These are phyloP conservation scores for Lepidostoma basale DNA, from an alignment of 1,140 invertebrate species.

Conservation along the genomic window DNA sequence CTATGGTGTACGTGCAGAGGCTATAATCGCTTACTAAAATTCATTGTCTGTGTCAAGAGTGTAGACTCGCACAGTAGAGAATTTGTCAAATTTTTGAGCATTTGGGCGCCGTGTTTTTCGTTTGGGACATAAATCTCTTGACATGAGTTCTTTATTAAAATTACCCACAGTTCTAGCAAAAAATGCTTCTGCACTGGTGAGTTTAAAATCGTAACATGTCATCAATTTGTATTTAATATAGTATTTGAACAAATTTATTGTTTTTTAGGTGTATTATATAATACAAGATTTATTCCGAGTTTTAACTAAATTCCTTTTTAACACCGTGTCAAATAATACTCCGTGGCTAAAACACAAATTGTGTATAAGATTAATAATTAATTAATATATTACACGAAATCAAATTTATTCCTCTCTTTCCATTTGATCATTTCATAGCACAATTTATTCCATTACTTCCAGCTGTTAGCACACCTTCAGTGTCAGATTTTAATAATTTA, in stretches of 20 bases:
- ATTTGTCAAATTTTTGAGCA: slow-evolving; percentile 16
- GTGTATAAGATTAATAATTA: too few relatives aligned
- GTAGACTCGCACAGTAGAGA: too few relatives aligned
- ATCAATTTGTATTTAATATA: not conserved
- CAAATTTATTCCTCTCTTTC: too few relatives aligned
- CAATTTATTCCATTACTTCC: too few relatives aligned
- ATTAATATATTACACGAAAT: too few relatives aligned
- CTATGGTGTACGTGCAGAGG: too few relatives aligned
- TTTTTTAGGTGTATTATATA: slow-evolving; percentile 20
- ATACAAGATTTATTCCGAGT: slow-evolving; percentile 14
- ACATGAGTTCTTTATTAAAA: slow-evolving; percentile 34
- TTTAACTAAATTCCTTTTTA: not conserved
- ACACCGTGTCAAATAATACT: too few relatives aligned
- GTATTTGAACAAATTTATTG: not conserved
- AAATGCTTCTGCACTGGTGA: slow-evolving; percentile 27
- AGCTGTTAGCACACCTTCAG: too few relatives aligned
- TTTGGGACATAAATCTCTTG: slow-evolving; percentile 13
- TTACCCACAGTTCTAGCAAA: slow-evolving; percentile 29
- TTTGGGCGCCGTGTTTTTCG: slow-evolving; percentile 30
- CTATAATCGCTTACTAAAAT: too few relatives aligned
- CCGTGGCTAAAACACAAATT: too few relatives aligned
- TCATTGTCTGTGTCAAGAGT: not conserved
- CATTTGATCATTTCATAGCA: too few relatives aligned
- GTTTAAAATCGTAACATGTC: not conserved
- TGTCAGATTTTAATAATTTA: too few relatives aligned